phyloP scores from a whole-genome alignment of 2,113 vertebrate genomes.

The Gavia stellata region DNA sequence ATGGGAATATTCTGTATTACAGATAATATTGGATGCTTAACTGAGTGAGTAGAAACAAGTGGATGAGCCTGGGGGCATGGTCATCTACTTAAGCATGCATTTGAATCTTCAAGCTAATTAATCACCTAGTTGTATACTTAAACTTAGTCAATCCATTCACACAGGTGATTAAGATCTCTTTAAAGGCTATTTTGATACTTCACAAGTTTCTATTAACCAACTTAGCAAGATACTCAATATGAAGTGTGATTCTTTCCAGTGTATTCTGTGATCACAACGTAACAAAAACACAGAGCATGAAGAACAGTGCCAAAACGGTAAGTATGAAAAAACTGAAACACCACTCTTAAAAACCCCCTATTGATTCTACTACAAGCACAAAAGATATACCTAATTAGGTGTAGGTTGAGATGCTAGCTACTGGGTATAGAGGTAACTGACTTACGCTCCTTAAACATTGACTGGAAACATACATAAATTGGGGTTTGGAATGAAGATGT shows the following conservation, averaged over 20 bases:
- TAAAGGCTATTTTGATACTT: slow-evolving; percentile 49
- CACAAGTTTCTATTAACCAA: slow-evolving; percentile 48
- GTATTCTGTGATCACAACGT: not conserved
- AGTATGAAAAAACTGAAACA: not conserved
- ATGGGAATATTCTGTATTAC: slow-evolving; percentile 47
- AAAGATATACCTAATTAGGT: not conserved
- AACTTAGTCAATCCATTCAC: slow-evolving; percentile 59
- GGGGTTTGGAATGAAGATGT: not conserved
- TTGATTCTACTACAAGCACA: not conserved
- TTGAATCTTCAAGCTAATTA: slow-evolving; percentile 70
- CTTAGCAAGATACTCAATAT: not conserved
- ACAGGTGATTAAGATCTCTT: slow-evolving; percentile 67
- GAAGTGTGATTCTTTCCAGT: not conserved
- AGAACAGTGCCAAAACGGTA: not conserved
- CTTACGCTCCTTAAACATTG: not conserved
- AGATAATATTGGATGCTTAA: slow-evolving; percentile 61
- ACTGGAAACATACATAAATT: not conserved
- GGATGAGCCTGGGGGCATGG: slow-evolving; percentile 59
- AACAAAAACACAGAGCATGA: not conserved
- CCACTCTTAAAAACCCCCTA: not conserved
- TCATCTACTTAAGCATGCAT: slow-evolving; percentile 65
- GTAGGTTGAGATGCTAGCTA: not conserved
- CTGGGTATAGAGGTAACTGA: not conserved
- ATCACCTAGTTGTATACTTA: slow-evolving; percentile 64
- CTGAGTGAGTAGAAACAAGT: slow-evolving; percentile 60